Evolutionary conservation across 2,113 vertebrate genomes (phyloP), one percentile per base, ranked within the genome.

Genomic region (Anolis sagrei): DNA sequence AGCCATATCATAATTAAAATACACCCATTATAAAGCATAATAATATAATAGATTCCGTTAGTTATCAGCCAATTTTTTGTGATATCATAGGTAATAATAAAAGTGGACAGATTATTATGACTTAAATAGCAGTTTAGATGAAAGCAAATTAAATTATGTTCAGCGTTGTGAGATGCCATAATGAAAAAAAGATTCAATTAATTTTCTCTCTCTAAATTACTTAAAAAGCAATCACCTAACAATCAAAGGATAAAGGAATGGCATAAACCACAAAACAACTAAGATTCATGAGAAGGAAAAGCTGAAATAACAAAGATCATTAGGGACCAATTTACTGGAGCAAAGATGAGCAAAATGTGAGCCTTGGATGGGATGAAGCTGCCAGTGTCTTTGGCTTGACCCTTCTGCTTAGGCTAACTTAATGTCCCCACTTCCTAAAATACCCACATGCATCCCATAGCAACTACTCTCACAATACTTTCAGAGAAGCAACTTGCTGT

Each of bases 151-250:
- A 76, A 16, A 87, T 5, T 44, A 18, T 11, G n/a, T 64, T 75
- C 29, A 29, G 85, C 70, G 90, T 72, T 2, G 82, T 0, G 1
- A 21, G 81, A 32, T 58, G 2, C 39, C 79, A 73, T 39, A 54
- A 14, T 16, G 83, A 77, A 80, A 5, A 44, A 7, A 0, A 0
- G 25, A 16, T 72, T 16, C 16, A 86, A 36, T 80, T 79, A 75
- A 87, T 5, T 2, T 29, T 69, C 16, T 29, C 16, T 29, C 27
- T 76, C 54, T 69, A 32, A 85, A 89, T 19, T 78, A 21, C 76
- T 83, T 89, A 68, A n/a, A 88, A 29, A 39, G 64, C 39, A 86
- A 79, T 68, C 77, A 64, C 39, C 1, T 70, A 81, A 77, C 7
- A 1, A 86, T 36, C 88, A 61, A 29, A 77, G 11, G 81, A 29